Conservation (phyloP, 2,113 vertebrate species). For the Sander vitreus region DNA sequence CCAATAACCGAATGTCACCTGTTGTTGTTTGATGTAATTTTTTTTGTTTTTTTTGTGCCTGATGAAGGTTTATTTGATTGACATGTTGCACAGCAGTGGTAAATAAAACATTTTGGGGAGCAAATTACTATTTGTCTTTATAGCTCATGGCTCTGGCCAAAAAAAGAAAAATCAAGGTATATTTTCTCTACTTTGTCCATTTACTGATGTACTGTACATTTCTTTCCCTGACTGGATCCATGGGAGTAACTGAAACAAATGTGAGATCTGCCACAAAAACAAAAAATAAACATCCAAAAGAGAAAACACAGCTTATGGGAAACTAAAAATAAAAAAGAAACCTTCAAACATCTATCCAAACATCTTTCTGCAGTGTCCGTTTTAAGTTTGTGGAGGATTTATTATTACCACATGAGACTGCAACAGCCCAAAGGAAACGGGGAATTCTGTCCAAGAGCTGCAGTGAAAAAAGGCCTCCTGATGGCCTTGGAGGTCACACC, state of each 20-base stretch:
- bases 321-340: conserved; percentile 16
- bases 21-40: neutral
- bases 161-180: neutral
- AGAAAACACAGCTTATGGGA: conserved; percentile 41
- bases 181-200: neutral
- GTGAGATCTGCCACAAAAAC: conserved; percentile 20
- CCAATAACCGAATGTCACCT: neutral
- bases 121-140: neutral
- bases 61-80: neutral
- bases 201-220: neutral
- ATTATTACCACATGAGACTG: conserved; percentile 73
- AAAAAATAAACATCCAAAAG: conserved; percentile 37
- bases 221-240: neutral
- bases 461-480: conserved; percentile 45
- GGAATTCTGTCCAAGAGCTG: conserved; percentile 64
- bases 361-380: conserved; percentile 64
- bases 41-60: neutral
- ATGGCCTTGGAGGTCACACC: conserved; percentile 50
- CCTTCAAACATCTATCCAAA: conserved; percentile 55
- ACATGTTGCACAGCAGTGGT: conserved; percentile 1
- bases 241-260: conserved; percentile 22
- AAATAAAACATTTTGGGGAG: neutral
- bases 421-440: conserved; percentile 65
- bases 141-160: neutral
- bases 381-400: conserved; percentile 72